Evolutionary conservation across 2,888 invertebrate genomes (phyloP).

Genomic region (Hypena proboscidalis): DNA sequence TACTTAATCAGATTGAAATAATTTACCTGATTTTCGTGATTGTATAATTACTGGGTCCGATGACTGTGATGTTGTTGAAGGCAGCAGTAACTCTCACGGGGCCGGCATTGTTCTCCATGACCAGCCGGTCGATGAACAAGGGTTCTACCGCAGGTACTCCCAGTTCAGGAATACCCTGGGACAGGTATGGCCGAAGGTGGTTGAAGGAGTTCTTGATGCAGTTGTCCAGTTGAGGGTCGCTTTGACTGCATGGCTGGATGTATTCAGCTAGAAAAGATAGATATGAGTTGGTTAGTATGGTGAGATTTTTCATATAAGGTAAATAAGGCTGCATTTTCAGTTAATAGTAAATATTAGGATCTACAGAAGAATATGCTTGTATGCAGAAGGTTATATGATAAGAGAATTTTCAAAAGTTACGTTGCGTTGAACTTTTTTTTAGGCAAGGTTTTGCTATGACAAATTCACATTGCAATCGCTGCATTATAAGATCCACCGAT

Average conservation of each 20-base stretch:
- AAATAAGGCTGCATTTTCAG: too few species aligned
- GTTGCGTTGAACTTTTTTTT: too few species aligned
- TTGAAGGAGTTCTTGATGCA: slow-evolving; percentile 90
- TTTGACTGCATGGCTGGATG: slow-evolving; percentile 88
- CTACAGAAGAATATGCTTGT: too few species aligned
- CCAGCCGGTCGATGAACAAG: slow-evolving; percentile 87
- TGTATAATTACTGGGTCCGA: slow-evolving; percentile 91
- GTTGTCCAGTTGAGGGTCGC: slow-evolving; percentile 87
- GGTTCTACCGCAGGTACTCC: slow-evolving; percentile 92
- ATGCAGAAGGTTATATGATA: too few species aligned
- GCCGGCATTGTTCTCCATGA: slow-evolving; percentile 92
- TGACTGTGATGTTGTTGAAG: slow-evolving; percentile 90
- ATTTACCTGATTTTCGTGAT: slow-evolving; percentile 88
- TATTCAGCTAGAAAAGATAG: slow-evolving; percentile 87
- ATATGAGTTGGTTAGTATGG: too few species aligned
- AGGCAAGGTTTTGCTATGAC: too few species aligned
- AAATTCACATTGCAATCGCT: too few species aligned
- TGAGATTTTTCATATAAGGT: neutral
- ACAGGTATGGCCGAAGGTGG: slow-evolving; percentile 89
- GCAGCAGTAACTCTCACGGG: slow-evolving; percentile 90
- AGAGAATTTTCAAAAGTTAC: too few species aligned
- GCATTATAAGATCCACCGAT: too few species aligned
- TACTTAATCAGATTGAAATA: too few species aligned
- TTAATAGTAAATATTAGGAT: too few species aligned
- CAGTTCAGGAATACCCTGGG: slow-evolving; percentile 89